Percentiles rank a stretch among this genome's conserved stretches.
These are phyloP conservation scores for Hydropsyche betteni DNA, from an alignment of 2,888 invertebrate species.

Conservation along the genomic window DNA sequence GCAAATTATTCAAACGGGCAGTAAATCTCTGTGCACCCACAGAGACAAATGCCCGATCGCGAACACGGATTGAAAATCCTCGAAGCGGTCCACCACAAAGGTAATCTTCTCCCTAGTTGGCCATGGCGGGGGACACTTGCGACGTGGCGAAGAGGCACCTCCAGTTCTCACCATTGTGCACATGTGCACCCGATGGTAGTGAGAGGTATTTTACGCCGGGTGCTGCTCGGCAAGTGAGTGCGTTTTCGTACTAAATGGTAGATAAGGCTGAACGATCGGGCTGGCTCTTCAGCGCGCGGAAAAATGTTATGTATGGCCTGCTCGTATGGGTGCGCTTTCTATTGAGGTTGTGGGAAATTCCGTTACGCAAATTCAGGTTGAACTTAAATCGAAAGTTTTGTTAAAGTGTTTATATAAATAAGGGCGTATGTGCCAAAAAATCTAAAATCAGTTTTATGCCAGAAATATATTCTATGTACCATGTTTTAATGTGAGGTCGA, in stretches of 20 bases:
- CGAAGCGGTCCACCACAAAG: slow-evolving; percentile 32
- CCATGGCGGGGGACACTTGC: slow-evolving; percentile 21
- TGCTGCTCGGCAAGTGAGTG: background rate
- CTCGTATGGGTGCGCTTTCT: no score
- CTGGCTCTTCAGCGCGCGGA: no score
- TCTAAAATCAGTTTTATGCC: no score
- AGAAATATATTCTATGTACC: no score
- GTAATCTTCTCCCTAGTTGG: slow-evolving; percentile 38
- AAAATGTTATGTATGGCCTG: no score
- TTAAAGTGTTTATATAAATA: no score
- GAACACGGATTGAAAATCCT: slow-evolving; percentile 27
- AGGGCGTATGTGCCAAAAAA: no score
- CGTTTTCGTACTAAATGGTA: slow-evolving; percentile 11
- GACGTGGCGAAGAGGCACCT: slow-evolving; percentile 11
- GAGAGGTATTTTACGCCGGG: slow-evolving; percentile 35
- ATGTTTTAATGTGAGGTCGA: no score
- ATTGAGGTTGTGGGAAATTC: no score
- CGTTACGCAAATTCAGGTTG: no score
- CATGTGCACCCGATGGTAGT: background rate
- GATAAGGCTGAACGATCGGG: no score
- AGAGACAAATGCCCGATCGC: slow-evolving; percentile 7
- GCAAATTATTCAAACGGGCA: slow-evolving; percentile 8
- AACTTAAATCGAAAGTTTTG: no score
- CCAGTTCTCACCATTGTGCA: slow-evolving; percentile 39
- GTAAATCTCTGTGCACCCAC: background rate